These are phyloP conservation scores for Apamea sordens DNA, from an alignment of 2,888 invertebrate genomes.

Conservation along the genomic window DNA sequence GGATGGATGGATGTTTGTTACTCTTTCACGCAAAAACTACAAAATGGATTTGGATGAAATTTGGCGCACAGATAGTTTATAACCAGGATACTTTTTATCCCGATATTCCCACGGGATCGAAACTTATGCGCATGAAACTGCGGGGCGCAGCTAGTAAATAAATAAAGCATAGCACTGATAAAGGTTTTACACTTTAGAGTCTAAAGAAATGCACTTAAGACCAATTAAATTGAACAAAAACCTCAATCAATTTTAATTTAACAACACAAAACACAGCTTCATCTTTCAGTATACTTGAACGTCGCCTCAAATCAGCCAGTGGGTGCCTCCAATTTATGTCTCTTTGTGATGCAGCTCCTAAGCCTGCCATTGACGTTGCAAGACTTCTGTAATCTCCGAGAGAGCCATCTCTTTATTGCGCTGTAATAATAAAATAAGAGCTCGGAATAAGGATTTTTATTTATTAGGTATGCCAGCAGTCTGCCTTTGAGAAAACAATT, in stretches of 20 bases:
- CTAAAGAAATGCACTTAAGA: not conserved
- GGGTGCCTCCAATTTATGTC: constrained; percentile 69
- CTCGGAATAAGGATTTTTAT: not conserved
- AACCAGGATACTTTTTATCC: too few species aligned
- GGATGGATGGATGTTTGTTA: too few species aligned
- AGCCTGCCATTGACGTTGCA: constrained; percentile 66
- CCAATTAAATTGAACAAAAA: not conserved
- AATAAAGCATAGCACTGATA: too few species aligned
- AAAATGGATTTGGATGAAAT: too few species aligned
- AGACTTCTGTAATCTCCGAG: constrained; percentile 64
- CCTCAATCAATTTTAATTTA: not conserved
- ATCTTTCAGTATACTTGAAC: not conserved
- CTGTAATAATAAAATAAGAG: constrained; percentile 14
- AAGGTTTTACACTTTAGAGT: not conserved
- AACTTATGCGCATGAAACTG: too few species aligned
- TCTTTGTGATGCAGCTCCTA: constrained; percentile 67
- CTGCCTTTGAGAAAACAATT: not conserved
- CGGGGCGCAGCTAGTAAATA: too few species aligned
- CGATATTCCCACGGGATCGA: too few species aligned
- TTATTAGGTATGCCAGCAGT: not conserved
- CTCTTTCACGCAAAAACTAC: too few species aligned
- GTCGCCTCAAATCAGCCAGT: constrained; percentile 24
- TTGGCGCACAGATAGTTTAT: too few species aligned
- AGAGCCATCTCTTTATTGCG: constrained; percentile 26
- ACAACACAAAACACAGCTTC: not conserved